Evolutionary conservation across 2,113 vertebrate genomes (phyloP), one percentile per base, ranked within the genome.

Genomic region (Cardinalis cardinalis): DNA sequence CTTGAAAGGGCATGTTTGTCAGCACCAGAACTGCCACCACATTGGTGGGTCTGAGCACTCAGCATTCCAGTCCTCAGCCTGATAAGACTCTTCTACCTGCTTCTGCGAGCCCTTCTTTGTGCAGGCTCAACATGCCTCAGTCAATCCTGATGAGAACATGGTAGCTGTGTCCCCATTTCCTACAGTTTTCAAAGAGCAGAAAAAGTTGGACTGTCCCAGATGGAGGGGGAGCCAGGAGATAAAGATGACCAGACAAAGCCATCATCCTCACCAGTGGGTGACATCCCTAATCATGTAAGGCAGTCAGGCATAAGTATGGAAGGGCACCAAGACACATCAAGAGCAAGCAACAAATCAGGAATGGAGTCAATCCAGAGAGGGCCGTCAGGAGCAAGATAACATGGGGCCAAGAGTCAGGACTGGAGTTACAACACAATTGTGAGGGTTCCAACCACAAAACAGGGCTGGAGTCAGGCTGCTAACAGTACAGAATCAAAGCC

Each of bases 341-440:
- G 24, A 63, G 9, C 16, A 60, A 60, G 24, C 20, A 43, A 25
- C 8, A 84, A 73, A 65, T 1, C 10, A 43, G 17, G 17, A 2
- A 32, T 26, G 26, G 25, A 2, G 10, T 43, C 18, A 24, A 4
- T n/a, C 13, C 7, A 38, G 56, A 0, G 1, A 2, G 3, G 6
- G 4, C 11, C 29, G 26, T 61, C 7, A 34, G 26, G 40, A 70
- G 21, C 10, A 78, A 21, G 10, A 14, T 5, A 26, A 44, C 21
- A 28, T 18, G 20, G 6, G 4, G 9, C 6, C 40, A 63, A 81
- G 66, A 63, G 10, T 25, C 21, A 70, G 58, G 18, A 84, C 40
- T 41, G 17, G 9, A 86, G 28, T 10, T 65, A 60, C 15, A 65
- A 12, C 11, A 46, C 25, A 73, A 9, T 2, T 41, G 15, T 38